Evolutionary conservation across 2,888 invertebrate genomes (phyloP).

Genomic region (Cartodere bifasciata): DNA sequence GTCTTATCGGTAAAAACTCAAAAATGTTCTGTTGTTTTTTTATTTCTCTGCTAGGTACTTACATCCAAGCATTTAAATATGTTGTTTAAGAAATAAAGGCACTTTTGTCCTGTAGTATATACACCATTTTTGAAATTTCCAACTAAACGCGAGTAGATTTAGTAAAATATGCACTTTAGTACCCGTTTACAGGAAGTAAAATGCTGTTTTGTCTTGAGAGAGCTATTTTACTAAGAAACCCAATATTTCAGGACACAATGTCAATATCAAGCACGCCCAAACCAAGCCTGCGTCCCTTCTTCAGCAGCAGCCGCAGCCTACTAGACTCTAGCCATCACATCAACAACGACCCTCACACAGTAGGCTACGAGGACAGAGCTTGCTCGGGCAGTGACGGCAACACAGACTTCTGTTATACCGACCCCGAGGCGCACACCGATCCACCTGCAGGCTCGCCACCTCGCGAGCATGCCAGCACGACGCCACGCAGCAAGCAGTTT

Average conservation of each 20-base stretch:
- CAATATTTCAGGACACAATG: slow-evolving; percentile 72
- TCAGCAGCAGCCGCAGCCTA: slow-evolving; percentile 79
- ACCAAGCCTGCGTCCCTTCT: slow-evolving; percentile 89
- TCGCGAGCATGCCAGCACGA: slow-evolving; percentile 34
- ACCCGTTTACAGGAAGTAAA: too few relatives aligned
- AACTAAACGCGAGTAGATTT: too few relatives aligned
- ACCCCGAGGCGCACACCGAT: slow-evolving; percentile 57
- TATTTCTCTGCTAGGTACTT: too few relatives aligned
- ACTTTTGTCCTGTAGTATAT: too few relatives aligned
- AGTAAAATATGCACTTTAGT: too few relatives aligned
- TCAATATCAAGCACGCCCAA: slow-evolving; percentile 96
- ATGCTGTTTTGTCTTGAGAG: too few relatives aligned
- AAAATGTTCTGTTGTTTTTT: too few relatives aligned
- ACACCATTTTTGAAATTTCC: too few relatives aligned
- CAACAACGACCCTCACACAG: slow-evolving; percentile 25
- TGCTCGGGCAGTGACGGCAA: slow-evolving; percentile 44
- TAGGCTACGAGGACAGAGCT: slow-evolving; percentile 27
- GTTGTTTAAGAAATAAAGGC: too few relatives aligned
- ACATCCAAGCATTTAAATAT: too few relatives aligned
- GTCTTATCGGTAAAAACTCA: too few relatives aligned
- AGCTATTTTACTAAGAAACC: too few relatives aligned
- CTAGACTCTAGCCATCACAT: slow-evolving; percentile 30
- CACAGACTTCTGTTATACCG: slow-evolving; percentile 43
- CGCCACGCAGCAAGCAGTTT: slow-evolving; percentile 19
- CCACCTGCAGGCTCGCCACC: slow-evolving; percentile 45